phyloP scores from a whole-genome alignment of 2,888 invertebrate genomes.

The Eupithecia subfuscata region DNA sequence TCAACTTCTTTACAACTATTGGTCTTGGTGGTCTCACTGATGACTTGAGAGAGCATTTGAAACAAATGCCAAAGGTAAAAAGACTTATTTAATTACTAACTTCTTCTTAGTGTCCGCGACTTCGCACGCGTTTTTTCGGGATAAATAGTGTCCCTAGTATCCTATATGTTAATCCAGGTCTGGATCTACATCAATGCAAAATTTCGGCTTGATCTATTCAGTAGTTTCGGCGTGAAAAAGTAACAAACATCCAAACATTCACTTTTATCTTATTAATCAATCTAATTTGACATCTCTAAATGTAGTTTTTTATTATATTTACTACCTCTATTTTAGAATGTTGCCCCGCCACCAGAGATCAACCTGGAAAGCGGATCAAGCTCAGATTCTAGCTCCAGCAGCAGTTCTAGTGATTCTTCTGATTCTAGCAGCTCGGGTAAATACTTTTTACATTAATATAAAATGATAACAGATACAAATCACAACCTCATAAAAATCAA shows the following conservation, averaged over 20 bases:
- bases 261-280: background rate
- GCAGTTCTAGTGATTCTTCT: constrained; percentile 61
- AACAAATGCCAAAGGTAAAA: constrained; percentile 88
- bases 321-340: constrained; percentile 60
- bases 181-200: too few species aligned
- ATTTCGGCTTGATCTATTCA: too few species aligned
- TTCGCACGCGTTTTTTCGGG: background rate
- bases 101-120: background rate
- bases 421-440: constrained; percentile 58
- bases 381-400: constrained; percentile 70
- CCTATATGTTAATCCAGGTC: background rate
- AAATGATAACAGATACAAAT: background rate
- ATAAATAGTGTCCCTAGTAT: background rate
- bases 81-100: background rate
- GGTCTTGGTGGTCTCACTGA: constrained; percentile 98
- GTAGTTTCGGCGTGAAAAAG: too few species aligned
- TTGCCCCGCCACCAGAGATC: constrained; percentile 71
- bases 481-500: background rate
- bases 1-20: constrained; percentile 98
- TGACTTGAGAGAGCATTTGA: constrained; percentile 94
- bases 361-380: constrained; percentile 69
- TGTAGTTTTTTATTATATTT: background rate
- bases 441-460: background rate
- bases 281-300: too few species aligned
- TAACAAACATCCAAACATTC: background rate